Evolutionary conservation across 64 coral and sea anemone species (phyloP).

Genomic region (Montipora capricornis): DNA sequence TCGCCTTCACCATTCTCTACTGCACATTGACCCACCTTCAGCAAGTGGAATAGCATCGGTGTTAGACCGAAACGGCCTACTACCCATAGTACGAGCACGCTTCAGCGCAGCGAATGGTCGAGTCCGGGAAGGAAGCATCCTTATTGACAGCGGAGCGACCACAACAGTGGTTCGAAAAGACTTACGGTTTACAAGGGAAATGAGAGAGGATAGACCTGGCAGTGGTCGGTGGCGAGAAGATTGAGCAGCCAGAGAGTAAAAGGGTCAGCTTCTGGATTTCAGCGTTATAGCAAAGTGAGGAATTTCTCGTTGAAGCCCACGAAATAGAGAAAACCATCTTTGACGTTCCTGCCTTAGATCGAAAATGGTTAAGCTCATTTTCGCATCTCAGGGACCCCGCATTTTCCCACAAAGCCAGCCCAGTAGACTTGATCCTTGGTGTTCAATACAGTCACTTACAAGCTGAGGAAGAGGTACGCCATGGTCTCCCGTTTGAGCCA

Average conservation of each 20-base stretch:
- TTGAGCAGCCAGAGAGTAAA: neutral
- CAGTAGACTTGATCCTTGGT: conserved; percentile 17
- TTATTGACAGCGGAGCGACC: too few relatives aligned
- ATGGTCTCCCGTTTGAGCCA: neutral
- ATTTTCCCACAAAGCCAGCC: neutral
- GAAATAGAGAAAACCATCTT: conserved; percentile 11
- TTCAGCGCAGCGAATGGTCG: too few relatives aligned
- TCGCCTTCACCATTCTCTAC: too few relatives aligned
- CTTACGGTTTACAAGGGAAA: conserved; percentile 21
- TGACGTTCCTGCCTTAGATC: neutral
- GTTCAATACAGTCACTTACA: conserved; percentile 20
- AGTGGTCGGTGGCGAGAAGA: conserved; percentile 2
- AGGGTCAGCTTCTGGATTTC: neutral
- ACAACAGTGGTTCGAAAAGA: too few relatives aligned
- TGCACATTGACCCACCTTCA: too few relatives aligned
- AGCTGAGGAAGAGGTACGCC: neutral
- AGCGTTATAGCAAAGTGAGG: neutral
- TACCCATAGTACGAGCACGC: too few relatives aligned
- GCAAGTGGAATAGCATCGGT: too few relatives aligned
- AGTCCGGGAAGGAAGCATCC: too few relatives aligned
- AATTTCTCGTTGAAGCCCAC: neutral
- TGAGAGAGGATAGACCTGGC: neutral
- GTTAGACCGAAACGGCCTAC: too few relatives aligned
- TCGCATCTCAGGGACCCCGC: neutral
- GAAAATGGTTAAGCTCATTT: neutral